phyloP scores from a whole-genome alignment of 2,888 invertebrate species.

The Cheilosia soror region DNA sequence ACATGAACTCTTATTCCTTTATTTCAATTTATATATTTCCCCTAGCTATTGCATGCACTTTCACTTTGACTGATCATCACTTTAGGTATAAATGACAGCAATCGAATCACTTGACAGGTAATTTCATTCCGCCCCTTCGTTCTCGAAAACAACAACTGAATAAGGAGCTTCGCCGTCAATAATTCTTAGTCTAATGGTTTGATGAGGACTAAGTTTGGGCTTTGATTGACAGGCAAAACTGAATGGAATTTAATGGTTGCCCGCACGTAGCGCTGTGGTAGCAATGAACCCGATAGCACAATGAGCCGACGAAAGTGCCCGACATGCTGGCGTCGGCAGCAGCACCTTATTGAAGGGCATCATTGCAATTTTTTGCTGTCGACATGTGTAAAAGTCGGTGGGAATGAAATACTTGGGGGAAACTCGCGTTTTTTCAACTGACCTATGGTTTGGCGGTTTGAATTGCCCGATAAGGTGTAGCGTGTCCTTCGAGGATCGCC shows the following conservation, averaged over 20 bases:
- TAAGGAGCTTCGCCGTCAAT: not conserved
- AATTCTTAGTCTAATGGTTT: constrained; percentile 17
- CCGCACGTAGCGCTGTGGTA: constrained; percentile 1
- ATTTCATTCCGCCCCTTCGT: constrained; percentile 32
- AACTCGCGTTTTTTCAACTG: constrained; percentile 26
- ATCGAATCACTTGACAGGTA: constrained; percentile 60
- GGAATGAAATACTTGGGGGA: not conserved
- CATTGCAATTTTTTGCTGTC: constrained; percentile 9
- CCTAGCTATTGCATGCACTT: constrained; percentile 42
- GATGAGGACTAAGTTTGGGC: constrained; percentile 18
- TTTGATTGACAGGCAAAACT: constrained; percentile 44
- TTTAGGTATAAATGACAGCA: constrained; percentile 33
- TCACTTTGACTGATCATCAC: constrained; percentile 64
- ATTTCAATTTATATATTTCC: constrained; percentile 45
- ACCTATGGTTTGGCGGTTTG: not conserved
- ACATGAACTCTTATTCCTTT: not conserved
- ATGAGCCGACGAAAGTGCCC: constrained; percentile 26
- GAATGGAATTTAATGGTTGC: constrained; percentile 24
- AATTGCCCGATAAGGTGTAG: constrained; percentile 37
- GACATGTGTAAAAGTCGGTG: not conserved
- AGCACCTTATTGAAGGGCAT: constrained; percentile 7
- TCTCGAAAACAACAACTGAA: not conserved
- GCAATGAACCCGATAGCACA: constrained; percentile 7
- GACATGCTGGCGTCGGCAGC: constrained; percentile 9
- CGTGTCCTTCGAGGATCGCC: constrained; percentile 61